A percentile compares a stretch with the other conserved stretches of the same genome.
Evolutionary conservation across 2,113 vertebrate species (phyloP).

Genomic region (Tragelaphus scriptus): DNA sequence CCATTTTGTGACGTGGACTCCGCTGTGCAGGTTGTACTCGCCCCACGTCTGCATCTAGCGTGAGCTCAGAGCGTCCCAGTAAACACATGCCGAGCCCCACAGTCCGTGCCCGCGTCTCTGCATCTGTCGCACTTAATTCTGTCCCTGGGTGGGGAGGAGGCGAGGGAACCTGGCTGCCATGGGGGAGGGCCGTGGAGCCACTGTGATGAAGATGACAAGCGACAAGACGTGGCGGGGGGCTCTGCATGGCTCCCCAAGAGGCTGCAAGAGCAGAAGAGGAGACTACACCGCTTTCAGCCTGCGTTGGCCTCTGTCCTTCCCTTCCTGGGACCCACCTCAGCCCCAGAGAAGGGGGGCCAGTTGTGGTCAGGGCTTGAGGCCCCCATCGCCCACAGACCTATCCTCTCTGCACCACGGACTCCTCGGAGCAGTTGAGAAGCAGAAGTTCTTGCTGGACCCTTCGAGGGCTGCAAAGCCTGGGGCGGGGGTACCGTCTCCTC

Average conservation of each 20-base stretch:
- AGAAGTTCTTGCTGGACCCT: not conserved
- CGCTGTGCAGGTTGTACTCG: not conserved
- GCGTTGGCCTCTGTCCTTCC: rapidly evolving
- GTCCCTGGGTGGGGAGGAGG: not conserved
- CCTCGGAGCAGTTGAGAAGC: not conserved
- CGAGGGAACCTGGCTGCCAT: no score
- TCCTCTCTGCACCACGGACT: rapidly evolving
- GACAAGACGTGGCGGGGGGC: rapidly evolving
- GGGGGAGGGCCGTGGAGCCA: rapidly evolving
- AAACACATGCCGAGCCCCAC: constrained; percentile 61
- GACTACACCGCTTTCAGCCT: not conserved
- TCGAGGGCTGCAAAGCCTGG: rapidly evolving
- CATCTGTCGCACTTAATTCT: rapidly evolving
- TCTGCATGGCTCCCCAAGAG: not conserved
- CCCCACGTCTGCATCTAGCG: constrained; percentile 10
- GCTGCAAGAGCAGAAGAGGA: rapidly evolving
- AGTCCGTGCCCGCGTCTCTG: not conserved
- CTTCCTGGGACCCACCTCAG: not conserved
- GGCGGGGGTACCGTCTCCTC: not conserved
- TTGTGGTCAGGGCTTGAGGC: not conserved
- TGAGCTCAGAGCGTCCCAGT: constrained; percentile 71
- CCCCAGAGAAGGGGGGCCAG: not conserved
- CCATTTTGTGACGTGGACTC: not conserved
- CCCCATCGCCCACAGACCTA: not conserved
- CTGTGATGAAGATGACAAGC: rapidly evolving